Evolutionary conservation across 2,797 vertebrate species (phyloP), one percentile per base, ranked within the genome.

Genomic region (Neosilurus mollespiculum): DNA sequence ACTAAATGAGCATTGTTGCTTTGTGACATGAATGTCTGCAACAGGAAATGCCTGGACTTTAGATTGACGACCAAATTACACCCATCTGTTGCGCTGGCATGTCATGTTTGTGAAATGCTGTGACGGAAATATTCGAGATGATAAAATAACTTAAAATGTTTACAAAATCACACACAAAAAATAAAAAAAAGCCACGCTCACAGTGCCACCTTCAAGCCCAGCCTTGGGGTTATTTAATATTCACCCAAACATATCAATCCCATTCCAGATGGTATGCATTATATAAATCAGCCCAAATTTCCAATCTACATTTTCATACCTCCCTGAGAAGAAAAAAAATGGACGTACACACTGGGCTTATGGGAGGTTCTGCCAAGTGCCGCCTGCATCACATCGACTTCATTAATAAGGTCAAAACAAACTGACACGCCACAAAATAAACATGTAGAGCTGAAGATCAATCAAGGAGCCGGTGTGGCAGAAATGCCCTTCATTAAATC

Each of bases 351-450:
- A 26, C 59, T 20, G 76, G 37, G 37, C 76, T 84, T 78, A 77
- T 73, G 71, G 77, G 82, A 69, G 71, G 58, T 71, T 83, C 76
- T 26, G 30, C 83, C 70, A 30, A 49, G 75, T 30, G 37, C 43
- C 66, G 64, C 69, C 73, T 53, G 85, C 75, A 88, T 87, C 83
- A 84, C 85, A 85, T 84, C 70, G 70, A 87, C 86, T 87, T 89
- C 86, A 88, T 89, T 88, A 89, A 87, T 67, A 82, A 61, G 85
- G 87, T 86, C 86, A 85, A 81, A 88, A 86, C 83, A 84, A 87
- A 88, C 69, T 54, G 62, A 56, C 81, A 26, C 22, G 53, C 82
- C 83, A 76, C 24, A 24, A 53, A 69, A 77, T 87, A 88, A 88
- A 87, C 86, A 66, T 72, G 87, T 71, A 65, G 67, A 79, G 67